A percentile compares a stretch with the other conserved stretches of the same genome.
Conservation (phyloP, 2,888 invertebrate species). For the Rhodophaea formosa region DNA sequence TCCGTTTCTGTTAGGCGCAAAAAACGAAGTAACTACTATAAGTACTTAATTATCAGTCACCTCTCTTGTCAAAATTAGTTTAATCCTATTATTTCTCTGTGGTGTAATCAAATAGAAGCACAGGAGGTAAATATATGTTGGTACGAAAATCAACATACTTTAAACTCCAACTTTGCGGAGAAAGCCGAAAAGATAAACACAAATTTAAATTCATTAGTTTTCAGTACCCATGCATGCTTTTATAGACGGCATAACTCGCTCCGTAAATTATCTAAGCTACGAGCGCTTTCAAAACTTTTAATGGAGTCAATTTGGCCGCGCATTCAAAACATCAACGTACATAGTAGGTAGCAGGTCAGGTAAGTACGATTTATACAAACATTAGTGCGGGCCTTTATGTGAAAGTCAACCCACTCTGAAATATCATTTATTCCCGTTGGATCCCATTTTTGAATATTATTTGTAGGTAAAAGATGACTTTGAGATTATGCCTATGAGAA, state of each 20-base stretch:
- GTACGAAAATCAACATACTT: too few species aligned
- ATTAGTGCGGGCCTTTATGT: slow-evolving; percentile 53
- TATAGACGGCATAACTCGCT: slow-evolving; percentile 71
- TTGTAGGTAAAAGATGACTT: too few species aligned
- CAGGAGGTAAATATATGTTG: too few species aligned
- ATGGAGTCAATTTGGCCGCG: slow-evolving; percentile 78
- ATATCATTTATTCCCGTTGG: neutral
- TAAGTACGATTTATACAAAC: slow-evolving; percentile 69
- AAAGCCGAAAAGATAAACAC: slow-evolving; percentile 46
- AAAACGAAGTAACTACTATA: too few species aligned
- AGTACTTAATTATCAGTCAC: too few species aligned
- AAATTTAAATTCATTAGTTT: slow-evolving; percentile 68
- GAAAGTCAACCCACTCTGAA: slow-evolving; percentile 39
- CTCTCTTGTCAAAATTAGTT: too few species aligned
- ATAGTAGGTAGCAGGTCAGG: slow-evolving; percentile 49
- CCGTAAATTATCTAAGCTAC: slow-evolving; percentile 77
- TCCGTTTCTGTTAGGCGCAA: too few species aligned
- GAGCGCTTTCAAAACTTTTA: slow-evolving; percentile 79
- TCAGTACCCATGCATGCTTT: slow-evolving; percentile 62
- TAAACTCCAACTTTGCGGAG: slow-evolving; percentile 18
- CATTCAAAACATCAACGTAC: slow-evolving; percentile 73
- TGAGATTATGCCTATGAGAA: too few species aligned
- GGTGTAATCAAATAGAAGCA: too few species aligned
- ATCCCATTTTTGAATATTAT: too few species aligned
- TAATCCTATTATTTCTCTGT: too few species aligned